phyloP scores from a whole-genome alignment of 2,797 vertebrate species.

The Staurois parvus region DNA sequence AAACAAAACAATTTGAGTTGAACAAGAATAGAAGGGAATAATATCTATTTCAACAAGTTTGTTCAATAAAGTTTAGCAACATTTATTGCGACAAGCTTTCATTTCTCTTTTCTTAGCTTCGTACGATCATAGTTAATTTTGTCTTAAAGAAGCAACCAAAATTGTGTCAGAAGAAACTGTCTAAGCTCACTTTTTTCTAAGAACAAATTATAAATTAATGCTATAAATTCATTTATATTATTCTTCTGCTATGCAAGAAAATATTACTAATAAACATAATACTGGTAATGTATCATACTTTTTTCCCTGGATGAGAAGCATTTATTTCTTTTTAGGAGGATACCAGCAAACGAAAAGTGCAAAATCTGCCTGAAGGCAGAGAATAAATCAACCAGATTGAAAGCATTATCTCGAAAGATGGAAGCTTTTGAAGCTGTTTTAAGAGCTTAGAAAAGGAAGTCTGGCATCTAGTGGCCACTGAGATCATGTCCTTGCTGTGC shows the following conservation, averaged over 20 bases:
- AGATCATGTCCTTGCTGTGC: conserved; percentile 57
- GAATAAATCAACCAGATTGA: not conserved
- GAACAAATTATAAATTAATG: no score
- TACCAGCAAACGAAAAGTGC: no score
- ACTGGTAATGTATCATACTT: not conserved
- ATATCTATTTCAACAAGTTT: no score
- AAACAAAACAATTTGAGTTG: no score
- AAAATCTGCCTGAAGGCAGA: not conserved
- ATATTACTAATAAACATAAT: not conserved
- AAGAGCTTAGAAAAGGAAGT: conserved; percentile 74
- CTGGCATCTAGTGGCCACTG: conserved; percentile 85
- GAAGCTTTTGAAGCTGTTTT: not conserved
- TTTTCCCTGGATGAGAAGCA: not conserved
- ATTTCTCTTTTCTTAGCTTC: no score
- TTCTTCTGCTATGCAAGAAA: not conserved
- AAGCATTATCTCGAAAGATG: not conserved
- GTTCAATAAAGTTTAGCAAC: no score
- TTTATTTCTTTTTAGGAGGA: not conserved
- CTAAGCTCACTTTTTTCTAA: no score
- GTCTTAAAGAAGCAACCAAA: no score
- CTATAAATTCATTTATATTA: not conserved
- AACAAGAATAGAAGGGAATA: no score
- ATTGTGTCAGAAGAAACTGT: no score
- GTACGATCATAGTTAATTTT: no score
- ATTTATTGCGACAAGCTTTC: no score